A percentile compares a stretch with the other conserved stretches of the same genome.
Conservation (phyloP, 1,140 invertebrate species). For the Agrypnia vestita region DNA sequence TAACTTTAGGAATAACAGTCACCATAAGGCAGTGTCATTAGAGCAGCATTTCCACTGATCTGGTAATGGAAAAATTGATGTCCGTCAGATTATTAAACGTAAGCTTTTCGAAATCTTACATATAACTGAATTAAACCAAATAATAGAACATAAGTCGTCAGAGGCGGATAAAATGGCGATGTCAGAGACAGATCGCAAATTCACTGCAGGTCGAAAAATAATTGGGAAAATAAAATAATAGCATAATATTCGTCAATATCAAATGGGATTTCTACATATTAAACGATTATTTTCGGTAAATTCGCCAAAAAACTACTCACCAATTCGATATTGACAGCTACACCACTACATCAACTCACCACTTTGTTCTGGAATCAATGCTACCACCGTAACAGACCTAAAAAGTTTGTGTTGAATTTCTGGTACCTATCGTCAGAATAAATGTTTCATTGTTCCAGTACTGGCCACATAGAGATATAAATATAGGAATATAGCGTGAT, state of each 20-base stretch:
- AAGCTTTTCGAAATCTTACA: constrained; percentile 19
- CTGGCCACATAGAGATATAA: too few species aligned
- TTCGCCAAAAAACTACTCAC: constrained; percentile 40
- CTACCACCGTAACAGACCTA: constrained; percentile 22
- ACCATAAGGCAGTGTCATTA: constrained; percentile 58
- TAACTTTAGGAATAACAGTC: constrained; percentile 56
- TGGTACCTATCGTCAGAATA: constrained; percentile 22
- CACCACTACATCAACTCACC: constrained; percentile 49
- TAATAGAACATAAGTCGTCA: constrained; percentile 38
- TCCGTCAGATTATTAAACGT: constrained; percentile 34
- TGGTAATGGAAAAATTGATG: constrained; percentile 46
- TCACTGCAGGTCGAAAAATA: not conserved
- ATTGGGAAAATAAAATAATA: not conserved
- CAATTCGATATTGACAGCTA: constrained; percentile 55
- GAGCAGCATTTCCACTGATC: constrained; percentile 50
- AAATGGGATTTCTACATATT: not conserved
- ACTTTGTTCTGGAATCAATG: constrained; percentile 51
- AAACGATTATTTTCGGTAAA: not conserved
- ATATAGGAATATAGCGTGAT: too few species aligned
- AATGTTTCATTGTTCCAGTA: too few species aligned
- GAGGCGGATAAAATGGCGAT: constrained; percentile 52
- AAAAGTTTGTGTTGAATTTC: not conserved
- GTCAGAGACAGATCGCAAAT: constrained; percentile 30
- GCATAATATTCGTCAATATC: not conserved
- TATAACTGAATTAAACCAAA: constrained; percentile 33